Conservation (phyloP, 1,140 invertebrate genomes). For the Drosophila sproati region DNA sequence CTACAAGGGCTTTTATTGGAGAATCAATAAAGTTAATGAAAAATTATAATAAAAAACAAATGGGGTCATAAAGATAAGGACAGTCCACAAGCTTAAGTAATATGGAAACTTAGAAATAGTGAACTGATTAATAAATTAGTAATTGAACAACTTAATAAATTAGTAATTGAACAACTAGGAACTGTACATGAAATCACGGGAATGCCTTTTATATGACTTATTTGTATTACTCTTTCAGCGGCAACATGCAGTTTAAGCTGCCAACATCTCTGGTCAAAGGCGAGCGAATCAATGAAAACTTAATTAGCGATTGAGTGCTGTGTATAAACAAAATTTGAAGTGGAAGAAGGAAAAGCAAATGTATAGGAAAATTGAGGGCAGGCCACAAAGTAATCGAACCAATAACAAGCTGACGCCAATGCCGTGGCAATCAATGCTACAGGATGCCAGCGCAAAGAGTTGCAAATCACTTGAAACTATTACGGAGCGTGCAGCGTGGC, state of each 20-base stretch:
- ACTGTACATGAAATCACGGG: not conserved
- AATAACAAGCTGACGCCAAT: conserved; percentile 4
- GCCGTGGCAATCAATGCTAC: conserved; percentile 18
- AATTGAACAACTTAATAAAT: not conserved
- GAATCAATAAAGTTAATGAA: not conserved
- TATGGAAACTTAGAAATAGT: not conserved
- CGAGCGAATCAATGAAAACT: conserved; percentile 41
- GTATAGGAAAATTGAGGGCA: not conserved
- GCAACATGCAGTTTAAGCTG: not conserved
- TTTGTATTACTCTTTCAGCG: not conserved
- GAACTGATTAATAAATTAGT: not conserved
- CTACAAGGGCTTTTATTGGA: not conserved
- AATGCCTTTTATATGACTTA: not conserved
- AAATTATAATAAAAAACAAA: not conserved
- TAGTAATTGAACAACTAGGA: not conserved
- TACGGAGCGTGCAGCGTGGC: not conserved
- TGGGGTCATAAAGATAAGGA: not conserved
- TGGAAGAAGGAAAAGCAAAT: not conserved
- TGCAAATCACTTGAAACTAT: conserved; percentile 33
- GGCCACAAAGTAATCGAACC: not conserved
- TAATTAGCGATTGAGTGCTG: conserved; percentile 47
- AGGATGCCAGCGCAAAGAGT: conserved; percentile 18
- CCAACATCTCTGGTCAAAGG: not conserved
- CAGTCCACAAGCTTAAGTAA: not conserved
- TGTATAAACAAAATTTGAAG: conserved; percentile 12